These are phyloP conservation scores for Halcyon chelicuti DNA, from an alignment of 2,797 vertebrate genomes.

Conservation along the genomic window DNA sequence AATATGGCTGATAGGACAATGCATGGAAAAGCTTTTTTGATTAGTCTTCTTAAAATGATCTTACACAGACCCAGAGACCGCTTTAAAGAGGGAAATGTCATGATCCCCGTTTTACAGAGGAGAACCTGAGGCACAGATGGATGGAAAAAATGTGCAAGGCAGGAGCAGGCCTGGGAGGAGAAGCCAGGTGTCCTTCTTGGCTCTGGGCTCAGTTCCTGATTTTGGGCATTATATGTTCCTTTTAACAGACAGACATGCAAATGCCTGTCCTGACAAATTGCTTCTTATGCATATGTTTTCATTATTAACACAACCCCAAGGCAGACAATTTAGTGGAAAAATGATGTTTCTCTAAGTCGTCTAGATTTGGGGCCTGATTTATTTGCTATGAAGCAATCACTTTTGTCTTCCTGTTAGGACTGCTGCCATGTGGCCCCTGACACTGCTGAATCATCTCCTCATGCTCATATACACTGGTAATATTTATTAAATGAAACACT, in stretches of 20 bases:
- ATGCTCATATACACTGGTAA: not conserved
- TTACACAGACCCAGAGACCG: not conserved
- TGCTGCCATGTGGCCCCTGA: slow-evolving; percentile 10
- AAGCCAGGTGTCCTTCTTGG: not conserved
- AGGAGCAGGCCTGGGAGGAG: not conserved
- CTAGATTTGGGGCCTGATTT: not conserved
- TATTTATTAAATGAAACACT: slow-evolving; percentile 49
- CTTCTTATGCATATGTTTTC: not conserved
- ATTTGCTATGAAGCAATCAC: not conserved
- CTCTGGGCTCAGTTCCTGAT: not conserved
- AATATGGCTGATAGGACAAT: not conserved
- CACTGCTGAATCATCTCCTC: slow-evolving; percentile 35
- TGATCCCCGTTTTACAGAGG: not conserved
- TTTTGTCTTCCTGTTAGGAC: slow-evolving; percentile 19
- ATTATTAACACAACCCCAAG: not conserved
- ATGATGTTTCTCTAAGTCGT: not conserved
- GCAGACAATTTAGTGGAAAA: not conserved
- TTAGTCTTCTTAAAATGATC: not conserved
- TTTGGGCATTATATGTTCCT: not conserved
- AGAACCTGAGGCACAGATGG: not conserved
- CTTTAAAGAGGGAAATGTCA: not conserved
- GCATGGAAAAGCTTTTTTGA: not conserved
- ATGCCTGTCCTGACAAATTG: not conserved
- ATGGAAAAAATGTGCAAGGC: not conserved
- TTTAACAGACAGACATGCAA: not conserved